Base-by-base conservation (phyloP, 2,113 vertebrate genomes). In the Gopherus evgoodei region DNA sequence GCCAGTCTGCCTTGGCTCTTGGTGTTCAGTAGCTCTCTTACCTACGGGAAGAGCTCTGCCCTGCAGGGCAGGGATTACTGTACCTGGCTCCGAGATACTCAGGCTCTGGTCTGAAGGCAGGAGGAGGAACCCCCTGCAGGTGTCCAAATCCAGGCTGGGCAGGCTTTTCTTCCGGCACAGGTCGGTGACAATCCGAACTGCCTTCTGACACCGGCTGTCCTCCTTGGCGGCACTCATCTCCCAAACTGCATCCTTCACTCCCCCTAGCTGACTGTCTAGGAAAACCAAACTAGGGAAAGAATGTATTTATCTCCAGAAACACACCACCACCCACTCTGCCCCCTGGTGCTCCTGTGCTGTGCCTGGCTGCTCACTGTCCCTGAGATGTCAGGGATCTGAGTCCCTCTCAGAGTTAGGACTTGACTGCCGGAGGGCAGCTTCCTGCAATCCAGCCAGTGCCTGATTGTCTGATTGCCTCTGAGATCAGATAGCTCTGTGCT, bases 51-150 rank as follows among this genome's bases (percentile, higher is more conserved):
- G 83, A 91, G 75, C 27, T 56, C 4, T 8, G 13, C 93, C 91
- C 56, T 69, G 9, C n/a, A 14, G 91, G 93, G 86, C 79, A 96
- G 80, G 88, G 5, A 90, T 24, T 31, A 95, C 95, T 25, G 79
- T 98, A 98, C 98, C 98, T 98, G 98, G 97, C 93, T 98, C 95
- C 16, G 97, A 97, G 96, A 97, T 95, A 2, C 95, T 95, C 87
- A 98, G 97, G 93, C 96, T 97, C 87, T 96, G 97, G 94, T 97
- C 98, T 1, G 98, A 94, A 81, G 97, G 97, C 87, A 97, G 88
- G 80, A 96, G 96, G 65, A 98, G 96, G 89, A 98, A 98, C 6
- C 98, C 97, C 93, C 96, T 95, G 97, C 98, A 98, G 84, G 93
- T 96, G 86, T 97, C 98, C 96, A 96, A 93, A 89, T 98, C 98